Evolutionary conservation across 2,888 invertebrate genomes (phyloP), one percentile per base, ranked within the genome.

Genomic region (Alentia gelatinosa): DNA sequence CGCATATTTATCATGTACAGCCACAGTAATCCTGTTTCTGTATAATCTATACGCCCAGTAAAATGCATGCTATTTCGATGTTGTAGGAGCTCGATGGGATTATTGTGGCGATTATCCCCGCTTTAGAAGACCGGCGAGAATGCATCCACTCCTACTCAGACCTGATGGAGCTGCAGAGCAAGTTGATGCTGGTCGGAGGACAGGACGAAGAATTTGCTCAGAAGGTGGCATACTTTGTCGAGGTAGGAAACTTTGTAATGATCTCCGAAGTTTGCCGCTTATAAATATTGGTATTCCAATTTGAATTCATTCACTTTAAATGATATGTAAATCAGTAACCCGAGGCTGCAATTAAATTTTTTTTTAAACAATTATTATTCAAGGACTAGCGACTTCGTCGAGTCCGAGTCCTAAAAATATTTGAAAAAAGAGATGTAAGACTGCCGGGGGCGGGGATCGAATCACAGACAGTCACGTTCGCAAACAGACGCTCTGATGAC

Each of bases 161-260:
- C 75, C 91, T 95, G 30, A 93, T 93, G 84, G 95, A 95, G 89
- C 92, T 95, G 37, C 95, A 95, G 92, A 95, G 95, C 84, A 93
- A 94, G 86, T 93, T 95, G 56, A 95, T 95, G 94, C 91, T 95
- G 88, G 95, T 95, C 1, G 95, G 95, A 74, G 95, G 95, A n/a
- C 94, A 94, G 92, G 94, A 94, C n/a, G 94, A 94, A 50, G 93
- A 93, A 83, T 94, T 93, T 33, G 94, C 93, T 56, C 93, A 94
- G 56, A 93, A 94, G 37, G 94, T 95, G 1, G 94, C 94, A 37
- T 92, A 91, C 47, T 95, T 95, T 90, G 94, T 93, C 23, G 89
- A 92, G 92, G 95, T 95, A 92, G 9, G 63, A 15, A 42, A 42
- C 7, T 42, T 7, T 12, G 7, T 42, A 12, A 12, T 42, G 7